Evolutionary conservation across 2,888 invertebrate genomes (phyloP).

Genomic region (Leptogaster cylindrica): DNA sequence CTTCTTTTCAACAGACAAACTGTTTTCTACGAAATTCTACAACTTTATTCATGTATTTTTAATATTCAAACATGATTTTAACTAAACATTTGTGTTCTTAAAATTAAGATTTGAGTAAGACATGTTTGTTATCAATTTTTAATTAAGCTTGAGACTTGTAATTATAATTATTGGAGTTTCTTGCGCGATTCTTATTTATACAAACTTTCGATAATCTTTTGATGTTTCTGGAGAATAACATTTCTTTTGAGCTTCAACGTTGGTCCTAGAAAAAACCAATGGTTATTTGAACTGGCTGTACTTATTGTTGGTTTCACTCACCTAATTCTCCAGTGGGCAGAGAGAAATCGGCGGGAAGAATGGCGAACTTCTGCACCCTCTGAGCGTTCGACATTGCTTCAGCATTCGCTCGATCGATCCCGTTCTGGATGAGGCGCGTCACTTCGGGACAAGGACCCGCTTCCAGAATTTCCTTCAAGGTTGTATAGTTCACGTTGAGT

Average conservation of each 20-base stretch:
- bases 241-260: conserved; percentile 86
- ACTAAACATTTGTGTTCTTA: no score
- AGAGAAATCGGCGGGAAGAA: conserved; percentile 86
- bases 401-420: conserved; percentile 77
- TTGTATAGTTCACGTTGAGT: conserved; percentile 72
- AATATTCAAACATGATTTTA: no score
- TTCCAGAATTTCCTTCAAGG: conserved; percentile 73
- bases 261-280: conserved; percentile 69
- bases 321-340: conserved; percentile 87
- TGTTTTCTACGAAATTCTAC: no score
- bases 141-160: no score
- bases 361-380: conserved; percentile 83
- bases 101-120: no score
- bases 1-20: no score
- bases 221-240: conserved; percentile 77
- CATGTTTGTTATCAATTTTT: no score
- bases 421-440: conserved; percentile 79
- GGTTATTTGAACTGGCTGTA: not conserved
- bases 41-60: no score
- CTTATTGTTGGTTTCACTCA: conserved; percentile 54
- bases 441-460: conserved; percentile 70
- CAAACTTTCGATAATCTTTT: conserved; percentile 78
- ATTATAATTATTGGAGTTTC: no score
- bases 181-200: no score
- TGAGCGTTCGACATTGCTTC: conserved; percentile 86